Percentiles rank a stretch among this genome's conserved stretches.
Evolutionary conservation across 2,797 vertebrate species (phyloP).

Genomic region (Emys orbicularis): DNA sequence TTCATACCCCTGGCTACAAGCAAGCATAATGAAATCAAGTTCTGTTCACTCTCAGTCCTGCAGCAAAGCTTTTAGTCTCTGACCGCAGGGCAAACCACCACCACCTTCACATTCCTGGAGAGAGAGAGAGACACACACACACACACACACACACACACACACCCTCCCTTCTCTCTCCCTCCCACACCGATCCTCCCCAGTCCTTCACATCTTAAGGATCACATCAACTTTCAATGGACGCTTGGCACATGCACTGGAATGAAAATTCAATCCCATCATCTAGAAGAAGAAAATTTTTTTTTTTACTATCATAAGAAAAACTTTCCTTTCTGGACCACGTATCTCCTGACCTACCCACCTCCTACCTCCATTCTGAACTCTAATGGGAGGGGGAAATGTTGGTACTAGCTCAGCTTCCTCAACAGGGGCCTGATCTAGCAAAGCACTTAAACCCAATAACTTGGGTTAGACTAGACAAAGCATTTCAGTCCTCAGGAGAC

Average conservation of each 20-base stretch:
- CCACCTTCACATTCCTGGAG: background rate
- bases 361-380: background rate
- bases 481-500: background rate
- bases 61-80: background rate
- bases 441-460: background rate
- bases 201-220: background rate
- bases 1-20: rapidly evolving
- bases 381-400: background rate
- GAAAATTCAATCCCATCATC: background rate
- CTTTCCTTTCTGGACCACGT: background rate
- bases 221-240: background rate
- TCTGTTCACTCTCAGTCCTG: background rate
- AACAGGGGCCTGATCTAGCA: background rate
- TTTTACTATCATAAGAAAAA: background rate
- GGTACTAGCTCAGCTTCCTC: too few relatives aligned
- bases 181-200: background rate
- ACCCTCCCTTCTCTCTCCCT: too few relatives aligned
- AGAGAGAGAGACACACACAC: too few relatives aligned
- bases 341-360: background rate
- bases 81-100: background rate
- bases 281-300: background rate
- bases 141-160: too few relatives aligned
- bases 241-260: background rate
- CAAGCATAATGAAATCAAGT: rapidly evolving
- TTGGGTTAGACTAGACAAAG: background rate